Evolutionary conservation across 2,797 vertebrate species (phyloP), one percentile per base, ranked within the genome.

Genomic region (Fistularia commersonii): DNA sequence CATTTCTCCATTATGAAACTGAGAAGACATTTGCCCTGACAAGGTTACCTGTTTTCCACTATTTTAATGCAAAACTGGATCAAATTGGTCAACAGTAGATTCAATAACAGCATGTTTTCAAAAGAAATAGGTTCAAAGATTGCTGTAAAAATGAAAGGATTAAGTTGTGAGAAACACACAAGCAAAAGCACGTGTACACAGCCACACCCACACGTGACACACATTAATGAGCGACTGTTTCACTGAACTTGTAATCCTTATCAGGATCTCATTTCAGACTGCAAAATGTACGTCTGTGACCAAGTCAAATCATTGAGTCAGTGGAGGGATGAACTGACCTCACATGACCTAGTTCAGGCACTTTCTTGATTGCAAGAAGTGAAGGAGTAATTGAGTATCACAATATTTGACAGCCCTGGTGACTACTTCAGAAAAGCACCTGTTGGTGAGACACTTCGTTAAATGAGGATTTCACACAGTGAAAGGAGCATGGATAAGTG

Each of bases 361-460:
- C 65, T 61, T 69, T 56, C 0, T 36, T 69, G 75, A 82, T 66
- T 69, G 70, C 59, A 58, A 69, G 48, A 52, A 50, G 57, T 48
- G 61, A 61, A 66, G 48, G 66, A 77, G 72, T 83, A 83, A 83
- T 81, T 82, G 80, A 82, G 83, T 83, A 79, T 81, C 77, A 78
- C 66, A 70, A 71, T 50, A 69, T 64, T 51, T 81, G 79, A 79
- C 77, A 72, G 71, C 46, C 51, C 14, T 31, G 45, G 58, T 76
- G 79, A 72, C 65, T 77, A 72, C 68, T 53, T 72, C 57, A 54
- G 64, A 41, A 72, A 76, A 56, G 61, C 69, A 76, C 74, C 72
- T 77, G 67, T 60, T 57, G 66, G 48, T 41, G 38, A 63, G 67
- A 70, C 56, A 54, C 23, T 51, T 66, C 53, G 61, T 37, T 40